A percentile compares a stretch with the other conserved stretches of the same genome.
Evolutionary conservation across 1,140 invertebrate species (phyloP).

Genomic region (Lasioglossum albipes): DNA sequence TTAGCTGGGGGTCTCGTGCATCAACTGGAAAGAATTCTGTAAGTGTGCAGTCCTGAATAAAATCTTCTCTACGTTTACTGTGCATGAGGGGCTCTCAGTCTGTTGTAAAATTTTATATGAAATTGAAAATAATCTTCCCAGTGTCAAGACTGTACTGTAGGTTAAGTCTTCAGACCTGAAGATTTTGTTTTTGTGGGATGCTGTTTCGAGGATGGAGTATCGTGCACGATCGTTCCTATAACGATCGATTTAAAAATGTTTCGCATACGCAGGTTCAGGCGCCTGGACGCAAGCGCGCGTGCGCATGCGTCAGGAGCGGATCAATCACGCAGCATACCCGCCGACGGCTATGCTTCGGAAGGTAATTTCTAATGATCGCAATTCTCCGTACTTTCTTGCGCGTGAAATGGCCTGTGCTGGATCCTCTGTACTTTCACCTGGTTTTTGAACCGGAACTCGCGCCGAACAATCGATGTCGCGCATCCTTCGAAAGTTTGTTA

Average conservation of each 20-base stretch:
- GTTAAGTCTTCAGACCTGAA: too few species aligned
- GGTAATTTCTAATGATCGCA: constrained; percentile 17
- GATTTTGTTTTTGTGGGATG: background rate
- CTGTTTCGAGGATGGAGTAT: background rate
- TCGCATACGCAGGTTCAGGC: background rate
- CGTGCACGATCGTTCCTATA: constrained; percentile 7
- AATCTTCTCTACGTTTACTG: too few species aligned
- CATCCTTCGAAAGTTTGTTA: constrained; percentile 1
- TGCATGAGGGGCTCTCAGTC: too few species aligned
- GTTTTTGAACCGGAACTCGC: constrained; percentile 15
- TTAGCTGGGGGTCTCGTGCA: too few species aligned
- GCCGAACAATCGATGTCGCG: background rate
- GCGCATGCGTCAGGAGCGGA: constrained; percentile 54
- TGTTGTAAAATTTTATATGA: too few species aligned
- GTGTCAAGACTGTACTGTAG: too few species aligned
- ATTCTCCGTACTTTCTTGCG: constrained; percentile 21
- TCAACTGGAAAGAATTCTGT: too few species aligned
- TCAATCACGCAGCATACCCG: constrained; percentile 40
- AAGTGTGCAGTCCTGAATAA: too few species aligned
- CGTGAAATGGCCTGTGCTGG: constrained; percentile 2
- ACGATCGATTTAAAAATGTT: constrained; percentile 43
- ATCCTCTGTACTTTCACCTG: constrained; percentile 33
- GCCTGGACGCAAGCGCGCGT: background rate
- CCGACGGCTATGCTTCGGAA: constrained; percentile 6
- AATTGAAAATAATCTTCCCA: too few species aligned